A percentile compares a stretch with the other conserved stretches of the same genome.
These are phyloP conservation scores for Pogonophryne albipinna DNA, from an alignment of 2,797 vertebrate genomes.

Conservation along the genomic window DNA sequence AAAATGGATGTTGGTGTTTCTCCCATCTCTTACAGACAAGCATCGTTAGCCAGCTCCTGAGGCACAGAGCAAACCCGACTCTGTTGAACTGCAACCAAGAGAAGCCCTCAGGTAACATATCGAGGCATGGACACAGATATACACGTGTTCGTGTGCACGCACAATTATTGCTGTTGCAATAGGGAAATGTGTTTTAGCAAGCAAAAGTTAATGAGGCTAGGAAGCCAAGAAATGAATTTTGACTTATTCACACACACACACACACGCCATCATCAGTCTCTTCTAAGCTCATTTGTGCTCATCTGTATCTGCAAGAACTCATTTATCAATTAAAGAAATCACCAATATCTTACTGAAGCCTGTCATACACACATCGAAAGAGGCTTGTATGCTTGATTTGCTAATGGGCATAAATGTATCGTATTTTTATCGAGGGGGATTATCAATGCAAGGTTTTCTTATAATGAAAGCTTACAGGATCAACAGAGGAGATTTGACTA, in stretches of 20 bases:
- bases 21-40: slow-evolving; percentile 83
- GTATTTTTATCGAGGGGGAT: slow-evolving; percentile 22
- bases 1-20: slow-evolving; percentile 53
- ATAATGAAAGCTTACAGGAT: slow-evolving; percentile 1
- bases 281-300: slow-evolving; percentile 18
- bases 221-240: slow-evolving; percentile 46
- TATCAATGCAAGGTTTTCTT: not conserved
- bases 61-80: slow-evolving; percentile 89
- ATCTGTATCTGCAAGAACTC: slow-evolving; percentile 27
- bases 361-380: slow-evolving; percentile 17
- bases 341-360: slow-evolving; percentile 7
- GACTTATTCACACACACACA: slow-evolving; percentile 22
- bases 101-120: slow-evolving; percentile 91
- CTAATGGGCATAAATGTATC: slow-evolving; percentile 23
- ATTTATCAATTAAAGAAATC: slow-evolving; percentile 38
- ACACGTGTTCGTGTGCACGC: not conserved
- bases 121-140: slow-evolving; percentile 31
- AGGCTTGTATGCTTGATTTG: slow-evolving; percentile 36
- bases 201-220: slow-evolving; percentile 49
- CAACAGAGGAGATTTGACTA: not conserved
- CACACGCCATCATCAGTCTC: slow-evolving; percentile 23
- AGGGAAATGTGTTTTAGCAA: slow-evolving; percentile 21
- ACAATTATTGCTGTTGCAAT: slow-evolving; percentile 30
- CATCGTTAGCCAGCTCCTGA: slow-evolving; percentile 92
- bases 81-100: slow-evolving; percentile 93